Evolutionary conservation across 1,140 invertebrate species (phyloP).

Genomic region (Chelonus insularis): DNA sequence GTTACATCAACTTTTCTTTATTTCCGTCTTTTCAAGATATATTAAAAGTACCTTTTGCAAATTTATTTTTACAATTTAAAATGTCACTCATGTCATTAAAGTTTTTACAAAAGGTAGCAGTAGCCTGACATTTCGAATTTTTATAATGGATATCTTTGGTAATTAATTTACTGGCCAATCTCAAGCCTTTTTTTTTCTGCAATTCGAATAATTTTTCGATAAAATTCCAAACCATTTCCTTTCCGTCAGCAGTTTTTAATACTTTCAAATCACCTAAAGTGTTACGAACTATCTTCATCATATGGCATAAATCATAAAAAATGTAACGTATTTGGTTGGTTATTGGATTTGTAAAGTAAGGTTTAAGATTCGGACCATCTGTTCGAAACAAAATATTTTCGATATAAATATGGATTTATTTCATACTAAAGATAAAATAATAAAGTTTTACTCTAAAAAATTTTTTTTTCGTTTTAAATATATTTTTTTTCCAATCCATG

Average conservation of each 20-base stretch:
- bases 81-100: too few relatives aligned
- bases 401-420: too few relatives aligned
- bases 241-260: too few relatives aligned
- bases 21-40: constrained; percentile 21
- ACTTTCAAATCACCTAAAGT: constrained; percentile 30
- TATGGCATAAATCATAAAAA: constrained; percentile 32
- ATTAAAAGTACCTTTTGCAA: constrained; percentile 23
- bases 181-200: constrained; percentile 37
- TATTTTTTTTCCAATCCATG: too few relatives aligned
- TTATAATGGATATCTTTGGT: constrained; percentile 40
- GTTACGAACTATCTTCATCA: constrained; percentile 38
- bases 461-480: too few relatives aligned
- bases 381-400: too few relatives aligned
- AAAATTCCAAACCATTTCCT: constrained; percentile 37
- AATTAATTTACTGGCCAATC: constrained; percentile 40
- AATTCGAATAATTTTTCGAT: constrained; percentile 36
- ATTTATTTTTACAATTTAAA: constrained; percentile 31
- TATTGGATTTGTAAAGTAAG: constrained; percentile 33
- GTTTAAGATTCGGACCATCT: constrained; percentile 13
- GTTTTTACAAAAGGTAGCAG: constrained; percentile 33
- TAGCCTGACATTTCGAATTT: constrained; percentile 29
- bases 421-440: too few relatives aligned
- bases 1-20: too few relatives aligned
- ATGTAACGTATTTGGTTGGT: constrained; percentile 29
- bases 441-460: too few relatives aligned